Evolutionary conservation across 2,888 invertebrate genomes (phyloP), one percentile per base, ranked within the genome.

Genomic region (Leptopilina syphax): DNA sequence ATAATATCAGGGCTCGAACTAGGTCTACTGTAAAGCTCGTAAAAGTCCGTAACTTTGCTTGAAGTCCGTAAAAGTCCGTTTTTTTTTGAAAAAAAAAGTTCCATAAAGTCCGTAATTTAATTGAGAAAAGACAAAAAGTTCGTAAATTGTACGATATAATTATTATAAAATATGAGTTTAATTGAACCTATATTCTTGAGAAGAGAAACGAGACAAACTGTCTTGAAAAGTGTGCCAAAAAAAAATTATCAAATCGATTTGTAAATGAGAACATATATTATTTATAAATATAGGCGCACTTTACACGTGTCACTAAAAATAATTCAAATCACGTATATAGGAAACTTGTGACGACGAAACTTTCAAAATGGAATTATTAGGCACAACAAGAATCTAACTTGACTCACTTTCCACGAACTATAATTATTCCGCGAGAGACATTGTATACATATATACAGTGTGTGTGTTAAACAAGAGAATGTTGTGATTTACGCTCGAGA

Each of bases 281-380:
- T 41, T 12, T 41, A 34, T 34, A 63, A 18, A n/a, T 41, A 66
- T 8, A 44, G 18, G 34, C 0, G 13, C 13, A 3, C 7, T 7
- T 50, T 67, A 68, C 44, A 70, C 27, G 54, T 34, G 34, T 9
- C 34, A n/a, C 34, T 57, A n/a, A 57, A 73, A 73, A 57, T 73
- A 34, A 54, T 57, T 27, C 1, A n/a, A 41, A 73, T 73, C 73
- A 27, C 70, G 13, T 63, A 60, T 10, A 47, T 60, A 63, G 18
- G 18, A 9, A 63, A 54, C 27, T 13, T 70, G 54, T 34, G 34
- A 34, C 6, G 68, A 24, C 0, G 50, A 70, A 27, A 63, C 63
- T 70, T 70, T 70, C 27, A 50, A 54, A 41, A 54, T n/a, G 27
- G 27, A 70, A 27, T 70, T 70, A 57, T 70, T 54, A 70, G 54